Percentiles rank a stretch among this genome's conserved stretches.
Evolutionary conservation across 2,797 vertebrate species (phyloP).

Genomic region (Thaleichthys pacificus): DNA sequence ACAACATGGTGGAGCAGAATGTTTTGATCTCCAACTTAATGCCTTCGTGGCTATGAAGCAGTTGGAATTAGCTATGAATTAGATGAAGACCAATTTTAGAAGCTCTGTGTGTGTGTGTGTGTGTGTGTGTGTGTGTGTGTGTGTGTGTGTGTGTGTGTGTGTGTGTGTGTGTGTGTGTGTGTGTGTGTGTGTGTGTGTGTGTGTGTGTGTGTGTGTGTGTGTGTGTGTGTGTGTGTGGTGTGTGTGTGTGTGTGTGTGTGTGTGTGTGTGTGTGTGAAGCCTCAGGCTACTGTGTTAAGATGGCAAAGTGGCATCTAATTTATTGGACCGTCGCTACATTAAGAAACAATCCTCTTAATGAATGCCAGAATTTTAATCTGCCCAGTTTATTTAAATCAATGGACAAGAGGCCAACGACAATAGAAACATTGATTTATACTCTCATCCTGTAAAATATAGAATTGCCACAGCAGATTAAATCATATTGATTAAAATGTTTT

Average conservation of each 20-base stretch:
- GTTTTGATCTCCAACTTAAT: conserved; percentile 35
- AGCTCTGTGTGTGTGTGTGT: conserved; percentile 7
- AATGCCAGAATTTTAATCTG: conserved; percentile 58
- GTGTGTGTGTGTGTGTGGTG: conserved; percentile 10
- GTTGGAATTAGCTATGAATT: neutral
- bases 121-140: conserved; percentile 14
- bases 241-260: conserved; percentile 14
- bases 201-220: conserved; percentile 14
- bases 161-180: conserved; percentile 11
- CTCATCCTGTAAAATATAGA: conserved; percentile 43
- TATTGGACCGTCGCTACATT: conserved; percentile 47
- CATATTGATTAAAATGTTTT: conserved; percentile 47
- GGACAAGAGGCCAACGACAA: conserved; percentile 50
- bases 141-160: conserved; percentile 10
- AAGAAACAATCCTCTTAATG: conserved; percentile 70
- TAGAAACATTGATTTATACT: conserved; percentile 59
- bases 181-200: conserved; percentile 8
- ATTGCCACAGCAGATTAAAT: conserved; percentile 41
- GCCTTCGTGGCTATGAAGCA: conserved; percentile 21
- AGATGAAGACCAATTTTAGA: too few species aligned
- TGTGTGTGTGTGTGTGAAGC: conserved; percentile 6
- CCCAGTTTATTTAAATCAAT: conserved; percentile 57
- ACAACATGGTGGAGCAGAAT: conserved; percentile 17
- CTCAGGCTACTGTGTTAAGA: conserved; percentile 39
- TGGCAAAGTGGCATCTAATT: conserved; percentile 43